Base-by-base conservation (phyloP, 2,888 invertebrate genomes). In the Doris montereyensis region DNA sequence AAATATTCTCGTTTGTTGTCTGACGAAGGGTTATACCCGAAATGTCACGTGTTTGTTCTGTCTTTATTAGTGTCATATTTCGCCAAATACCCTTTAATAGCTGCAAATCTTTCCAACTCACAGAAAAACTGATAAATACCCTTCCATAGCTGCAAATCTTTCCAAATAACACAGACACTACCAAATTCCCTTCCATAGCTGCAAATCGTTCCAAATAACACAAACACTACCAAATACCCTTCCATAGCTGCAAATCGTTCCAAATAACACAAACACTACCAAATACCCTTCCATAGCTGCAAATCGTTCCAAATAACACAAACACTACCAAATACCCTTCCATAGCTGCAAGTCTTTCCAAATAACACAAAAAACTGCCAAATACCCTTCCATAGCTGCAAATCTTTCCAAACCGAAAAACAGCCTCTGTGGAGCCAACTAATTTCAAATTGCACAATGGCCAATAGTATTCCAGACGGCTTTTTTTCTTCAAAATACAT, bases 201-300 rank as follows among this genome's bases (percentile, higher is more conserved):
- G n/a, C n/a, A n/a, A n/a, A n/a, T n/a, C n/a, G n/a, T n/a, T n/a
- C n/a, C n/a, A n/a, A n/a, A n/a, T n/a, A n/a, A n/a, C n/a, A n/a
- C n/a, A n/a, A n/a, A n/a, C n/a, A n/a, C n/a, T n/a, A n/a, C n/a
- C n/a, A n/a, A n/a, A n/a, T n/a, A n/a, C n/a, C n/a, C n/a, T n/a
- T n/a, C n/a, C n/a, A n/a, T n/a, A n/a, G n/a, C n/a, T n/a, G n/a
- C n/a, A n/a, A n/a, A n/a, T n/a, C n/a, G n/a, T n/a, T n/a, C n/a
- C n/a, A n/a, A n/a, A n/a, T 80, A 95, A 89, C 1, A 95, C 94
- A 78, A 95, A 88, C 0, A 95, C 95, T 67, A 52, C 52, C 13
- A 8, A 10, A 10, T 8, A 8, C 52, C 52, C 52, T 13, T 10
- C 94, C 94, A 86, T 94, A 93, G 5, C 94, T 94, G 93, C 94